Evolutionary conservation across 1,140 invertebrate genomes (phyloP), one percentile per base, ranked within the genome.

Genomic region (Bombus huntii): DNA sequence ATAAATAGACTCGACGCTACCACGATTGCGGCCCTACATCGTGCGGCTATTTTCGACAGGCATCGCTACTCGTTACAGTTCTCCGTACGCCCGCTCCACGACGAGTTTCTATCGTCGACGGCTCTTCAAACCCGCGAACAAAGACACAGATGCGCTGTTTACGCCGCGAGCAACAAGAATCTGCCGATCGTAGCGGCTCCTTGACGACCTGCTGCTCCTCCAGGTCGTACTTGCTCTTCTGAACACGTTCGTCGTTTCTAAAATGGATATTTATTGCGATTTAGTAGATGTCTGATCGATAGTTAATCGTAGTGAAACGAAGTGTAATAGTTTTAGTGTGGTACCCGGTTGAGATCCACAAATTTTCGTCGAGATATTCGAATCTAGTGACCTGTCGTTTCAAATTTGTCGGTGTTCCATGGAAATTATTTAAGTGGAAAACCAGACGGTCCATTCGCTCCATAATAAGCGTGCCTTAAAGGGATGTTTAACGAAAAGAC

Each of bases 1-100:
- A 92, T 92, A 93, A 94, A 94, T 94, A 94, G 93, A 91, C 77
- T 70, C 81, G 81, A 85, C 77, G 44, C 74, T 87, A 79, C 77
- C 42, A 39, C 34, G 73, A 85, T 92, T 94, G 90, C 94, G 94
- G 92, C 93, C 93, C 94, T 94, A 94, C 87, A 87, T 90, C 77
- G 83, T 79, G 74, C 85, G 90, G 93, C 91, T 94, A 94, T 94
- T 94, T 94, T 94, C 87, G 91, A 93, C 88, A 88, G 85, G 83
- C 92, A 89, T 92, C 91, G 83, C 89, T 77, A 93, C 89, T 93
- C 88, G 90, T 93, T 93, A 92, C 93, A 92, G 90, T 92, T 91
- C 92, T 91, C 87, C 72, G 87, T 66, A 85, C 34, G 83, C 92
- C 91, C 92, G 92, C 92, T 92, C 80, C 88, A 83, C 75, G 37